Conservation (phyloP, 2,113 vertebrate species). For the Apus apus region DNA sequence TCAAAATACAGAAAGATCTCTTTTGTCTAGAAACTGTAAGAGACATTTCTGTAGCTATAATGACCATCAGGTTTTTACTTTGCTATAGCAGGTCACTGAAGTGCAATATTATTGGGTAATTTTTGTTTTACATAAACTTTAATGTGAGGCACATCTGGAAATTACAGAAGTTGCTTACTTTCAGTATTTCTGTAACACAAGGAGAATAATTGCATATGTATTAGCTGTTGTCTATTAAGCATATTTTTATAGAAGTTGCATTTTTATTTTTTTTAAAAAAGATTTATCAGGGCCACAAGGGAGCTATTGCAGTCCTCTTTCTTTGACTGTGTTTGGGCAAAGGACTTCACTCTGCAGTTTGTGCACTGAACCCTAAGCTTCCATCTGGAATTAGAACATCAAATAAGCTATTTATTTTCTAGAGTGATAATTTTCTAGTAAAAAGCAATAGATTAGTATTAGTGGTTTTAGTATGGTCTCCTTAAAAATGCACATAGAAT, state of each 20-base stretch:
- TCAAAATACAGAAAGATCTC: background rate
- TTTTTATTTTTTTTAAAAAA: background rate
- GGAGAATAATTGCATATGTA: background rate
- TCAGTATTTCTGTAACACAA: background rate
- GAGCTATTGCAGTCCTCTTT: background rate
- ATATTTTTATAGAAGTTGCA: background rate
- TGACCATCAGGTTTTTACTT: background rate
- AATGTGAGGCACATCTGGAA: background rate
- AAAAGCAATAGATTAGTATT: background rate
- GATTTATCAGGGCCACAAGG: background rate
- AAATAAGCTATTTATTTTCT: slow-evolving; percentile 10
- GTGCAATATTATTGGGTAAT: background rate
- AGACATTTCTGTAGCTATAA: background rate
- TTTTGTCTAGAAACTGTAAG: background rate
- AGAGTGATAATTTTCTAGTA: background rate
- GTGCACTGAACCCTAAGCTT: background rate
- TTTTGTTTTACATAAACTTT: background rate
- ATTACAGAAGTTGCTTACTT: background rate
- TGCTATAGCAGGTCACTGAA: background rate
- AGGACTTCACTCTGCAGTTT: background rate
- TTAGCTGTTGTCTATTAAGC: background rate
- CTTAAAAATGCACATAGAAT: background rate
- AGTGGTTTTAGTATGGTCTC: background rate
- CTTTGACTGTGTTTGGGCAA: background rate
- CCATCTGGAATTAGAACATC: background rate